Conservation (phyloP, 2,888 invertebrate genomes). For the Rapana venosa region DNA sequence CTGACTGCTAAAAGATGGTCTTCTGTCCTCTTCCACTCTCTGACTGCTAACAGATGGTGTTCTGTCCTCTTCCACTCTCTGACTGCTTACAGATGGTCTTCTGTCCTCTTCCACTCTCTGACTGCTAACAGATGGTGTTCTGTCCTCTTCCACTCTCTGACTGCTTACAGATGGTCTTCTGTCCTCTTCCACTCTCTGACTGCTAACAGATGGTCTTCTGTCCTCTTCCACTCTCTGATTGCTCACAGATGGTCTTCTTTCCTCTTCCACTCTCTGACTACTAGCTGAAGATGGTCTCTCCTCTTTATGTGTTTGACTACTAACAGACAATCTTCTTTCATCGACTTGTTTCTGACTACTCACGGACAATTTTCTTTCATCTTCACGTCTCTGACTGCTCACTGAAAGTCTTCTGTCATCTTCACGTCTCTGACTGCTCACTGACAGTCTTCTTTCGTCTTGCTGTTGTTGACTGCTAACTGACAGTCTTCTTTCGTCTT, state of each 20-base stretch:
- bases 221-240: background rate
- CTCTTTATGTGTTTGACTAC: background rate
- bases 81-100: background rate
- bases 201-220: background rate
- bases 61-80: background rate
- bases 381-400: too few relatives aligned
- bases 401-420: too few relatives aligned
- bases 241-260: background rate
- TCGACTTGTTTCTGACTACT: too few relatives aligned
- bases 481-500: too few relatives aligned
- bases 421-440: too few relatives aligned
- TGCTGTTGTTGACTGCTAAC: too few relatives aligned
- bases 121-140: background rate
- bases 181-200: background rate
- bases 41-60: background rate
- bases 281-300: constrained; percentile 22
- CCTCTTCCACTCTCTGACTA: background rate
- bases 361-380: too few relatives aligned
- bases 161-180: background rate
- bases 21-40: background rate
- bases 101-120: background rate
- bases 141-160: background rate
- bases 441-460: too few relatives aligned
- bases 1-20: background rate
- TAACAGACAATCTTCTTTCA: too few relatives aligned